Base-by-base conservation (phyloP, 2,888 invertebrate genomes). In the Luperina testacea region DNA sequence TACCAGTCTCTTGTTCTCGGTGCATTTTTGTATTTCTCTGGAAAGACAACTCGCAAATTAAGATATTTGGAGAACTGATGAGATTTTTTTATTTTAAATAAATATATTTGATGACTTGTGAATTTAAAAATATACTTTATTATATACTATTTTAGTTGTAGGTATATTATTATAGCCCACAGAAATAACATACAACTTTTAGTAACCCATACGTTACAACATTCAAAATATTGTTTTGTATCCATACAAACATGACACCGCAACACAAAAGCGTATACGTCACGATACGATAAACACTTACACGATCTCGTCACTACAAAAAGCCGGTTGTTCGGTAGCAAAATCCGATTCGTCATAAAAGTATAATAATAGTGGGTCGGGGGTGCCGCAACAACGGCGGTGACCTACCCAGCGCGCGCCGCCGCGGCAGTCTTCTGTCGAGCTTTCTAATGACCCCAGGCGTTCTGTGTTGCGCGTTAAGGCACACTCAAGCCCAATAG, bases 311-410 rank as follows among this genome's bases (percentile, higher is more conserved):
- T 92, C 92, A 91, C 89, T 91, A 91, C 93, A 94, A 94, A 94
- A 94, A 93, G 93, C 91, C 91, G 91, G 91, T 92, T 92, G 93
- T 92, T 93, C 91, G 91, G 93, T 93, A 94, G 94, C 94, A 94
- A 96, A 96, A 96, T 95, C 95, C 94, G 95, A 96, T 96, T 95
- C 95, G 96, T 97, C 96, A 97, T 97, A 97, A 97, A 97, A 97
- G 95, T 96, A 96, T 96, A 96, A 96, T 96, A 96, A 96, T 96
- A 96, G 96, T 96, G 95, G 96, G 95, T 95, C 94, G 95, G 95
- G 94, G 94, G 93, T 94, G 95, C 96, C 96, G 96, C 96, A 96
- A 95, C 95, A 95, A 95, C 95, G 94, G 93, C 94, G 94, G 94
- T 95, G 96, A 96, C 96, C 96, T 95, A 92, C 93, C 90, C 89